Base-by-base conservation (phyloP, 2,888 invertebrate species). In the Penaeus monodon region DNA sequence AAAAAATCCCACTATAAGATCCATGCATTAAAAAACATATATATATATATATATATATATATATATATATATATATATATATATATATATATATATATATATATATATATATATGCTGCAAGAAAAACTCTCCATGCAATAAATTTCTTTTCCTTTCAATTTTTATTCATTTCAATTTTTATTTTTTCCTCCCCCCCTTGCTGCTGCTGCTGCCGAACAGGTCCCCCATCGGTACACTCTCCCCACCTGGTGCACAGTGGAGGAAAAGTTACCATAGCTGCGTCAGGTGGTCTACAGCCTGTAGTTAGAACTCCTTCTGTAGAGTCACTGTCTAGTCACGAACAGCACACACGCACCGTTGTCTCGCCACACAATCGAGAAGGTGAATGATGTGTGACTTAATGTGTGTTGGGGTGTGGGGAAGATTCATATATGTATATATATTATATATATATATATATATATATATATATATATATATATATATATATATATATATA, bases 201-300 rank as follows among this genome's bases (percentile, higher is more conserved):
- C 57, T 24, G 38, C 38, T 49, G 29, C 27, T 76, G 81, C 76
- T 87, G 90, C 86, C 85, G 90, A 88, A 83, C 90, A 91, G 90
- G 90, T 90, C 90, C 90, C 68, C 91, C 91, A 84, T 91, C 91
- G 88, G 91, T 92, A 91, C 92, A 92, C 90, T 92, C 92, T 84
- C 92, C 92, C 84, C 92, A 92, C 90, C 91, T 92, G 91, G 91
- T 92, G 90, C 91, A 92, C 90, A 91, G 91, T 89, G 91, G 91
- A 88, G 83, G 88, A 33, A 88, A 88, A 84, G 86, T 86, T 76
- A 86, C 88, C 73, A 80, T 88, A 74, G 65, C 88, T 17, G 76
- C 86, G 65, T 86, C 86, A 78, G 86, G 86, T 81, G 83, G 83
- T 74, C 86, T 84, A 84, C 90, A 87, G 82, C 86, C 90, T 77